phyloP scores from a whole-genome alignment of 2,797 vertebrate species.

The Enteromius viviparus region DNA sequence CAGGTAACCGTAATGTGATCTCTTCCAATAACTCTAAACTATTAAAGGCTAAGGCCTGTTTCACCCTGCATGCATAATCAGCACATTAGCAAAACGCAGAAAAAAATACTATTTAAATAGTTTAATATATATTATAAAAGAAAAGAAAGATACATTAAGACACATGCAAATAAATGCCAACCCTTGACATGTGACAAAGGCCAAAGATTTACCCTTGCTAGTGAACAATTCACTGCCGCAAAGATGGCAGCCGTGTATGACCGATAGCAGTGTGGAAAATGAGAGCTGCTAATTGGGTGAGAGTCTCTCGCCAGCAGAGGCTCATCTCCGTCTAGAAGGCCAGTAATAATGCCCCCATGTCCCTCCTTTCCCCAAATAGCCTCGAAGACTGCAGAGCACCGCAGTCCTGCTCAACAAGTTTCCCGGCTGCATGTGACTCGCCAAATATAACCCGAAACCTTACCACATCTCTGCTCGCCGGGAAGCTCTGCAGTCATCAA shows the following conservation, averaged over 20 bases:
- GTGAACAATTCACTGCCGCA: constrained; percentile 3
- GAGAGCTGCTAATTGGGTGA: constrained; percentile 76
- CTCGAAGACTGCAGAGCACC: constrained; percentile 66
- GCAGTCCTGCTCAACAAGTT: constrained; percentile 73
- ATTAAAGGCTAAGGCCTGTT: not conserved
- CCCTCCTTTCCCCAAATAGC: constrained; percentile 71
- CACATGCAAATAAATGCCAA: not conserved
- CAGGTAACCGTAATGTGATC: constrained; percentile 24
- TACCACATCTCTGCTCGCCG: constrained; percentile 73
- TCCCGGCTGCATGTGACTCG: constrained; percentile 71
- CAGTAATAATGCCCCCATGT: constrained; percentile 73
- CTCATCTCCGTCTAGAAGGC: constrained; percentile 60
- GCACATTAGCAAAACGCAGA: not conserved
- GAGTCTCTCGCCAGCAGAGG: constrained; percentile 69
- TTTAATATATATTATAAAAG: not conserved
- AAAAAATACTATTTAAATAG: not conserved
- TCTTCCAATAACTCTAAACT: constrained; percentile 24
- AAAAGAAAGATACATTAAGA: not conserved
- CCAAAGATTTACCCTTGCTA: not conserved
- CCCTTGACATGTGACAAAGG: not conserved
- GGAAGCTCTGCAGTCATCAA: constrained; percentile 74
- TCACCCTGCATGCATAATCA: constrained; percentile 13
- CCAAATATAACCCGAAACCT: constrained; percentile 80
- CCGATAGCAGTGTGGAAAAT: constrained; percentile 61
- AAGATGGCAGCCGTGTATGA: constrained; percentile 51